Evolutionary conservation across 2,797 vertebrate genomes (phyloP).

Genomic region (Chelmon rostratus): DNA sequence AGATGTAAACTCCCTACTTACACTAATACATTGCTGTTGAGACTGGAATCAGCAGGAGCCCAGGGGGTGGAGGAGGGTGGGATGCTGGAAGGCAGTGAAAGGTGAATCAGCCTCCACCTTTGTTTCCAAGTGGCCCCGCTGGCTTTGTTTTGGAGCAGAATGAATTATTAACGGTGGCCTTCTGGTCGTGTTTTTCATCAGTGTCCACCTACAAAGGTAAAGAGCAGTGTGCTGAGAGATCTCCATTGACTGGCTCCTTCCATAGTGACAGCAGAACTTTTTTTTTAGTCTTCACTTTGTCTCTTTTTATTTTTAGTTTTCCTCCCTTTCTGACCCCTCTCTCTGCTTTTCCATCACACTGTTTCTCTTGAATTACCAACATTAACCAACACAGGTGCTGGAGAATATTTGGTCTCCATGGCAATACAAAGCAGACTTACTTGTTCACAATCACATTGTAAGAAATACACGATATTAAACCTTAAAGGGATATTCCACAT

Average conservation of each 20-base stretch:
- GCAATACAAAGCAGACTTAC: conserved; percentile 7
- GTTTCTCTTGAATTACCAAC: conserved; percentile 31
- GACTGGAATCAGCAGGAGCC: conserved; percentile 61
- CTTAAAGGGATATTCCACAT: not conserved
- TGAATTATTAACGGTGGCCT: conserved; percentile 90
- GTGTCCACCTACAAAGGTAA: conserved; percentile 76
- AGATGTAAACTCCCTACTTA: conserved; percentile 44
- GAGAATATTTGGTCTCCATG: conserved; percentile 37
- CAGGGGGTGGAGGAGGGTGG: conserved; percentile 53
- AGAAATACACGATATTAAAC: not conserved
- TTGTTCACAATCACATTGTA: not conserved
- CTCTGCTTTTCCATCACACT: not conserved
- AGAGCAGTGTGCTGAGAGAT: conserved; percentile 60
- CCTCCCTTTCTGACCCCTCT: not conserved
- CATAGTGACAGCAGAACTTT: conserved; percentile 36
- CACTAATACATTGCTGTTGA: conserved; percentile 46
- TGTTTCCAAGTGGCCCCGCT: conserved; percentile 77
- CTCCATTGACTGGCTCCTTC: conserved; percentile 58
- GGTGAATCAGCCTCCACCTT: conserved; percentile 78
- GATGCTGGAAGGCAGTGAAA: conserved; percentile 70
- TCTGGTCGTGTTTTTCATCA: conserved; percentile 83
- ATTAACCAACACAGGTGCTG: conserved; percentile 6
- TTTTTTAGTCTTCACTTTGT: conserved; percentile 24
- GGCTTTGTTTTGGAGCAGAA: conserved; percentile 83
- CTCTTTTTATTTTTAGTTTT: conserved; percentile 23